Evolutionary conservation across 2,113 vertebrate species (phyloP).

Genomic region (Turdus rufiventris): DNA sequence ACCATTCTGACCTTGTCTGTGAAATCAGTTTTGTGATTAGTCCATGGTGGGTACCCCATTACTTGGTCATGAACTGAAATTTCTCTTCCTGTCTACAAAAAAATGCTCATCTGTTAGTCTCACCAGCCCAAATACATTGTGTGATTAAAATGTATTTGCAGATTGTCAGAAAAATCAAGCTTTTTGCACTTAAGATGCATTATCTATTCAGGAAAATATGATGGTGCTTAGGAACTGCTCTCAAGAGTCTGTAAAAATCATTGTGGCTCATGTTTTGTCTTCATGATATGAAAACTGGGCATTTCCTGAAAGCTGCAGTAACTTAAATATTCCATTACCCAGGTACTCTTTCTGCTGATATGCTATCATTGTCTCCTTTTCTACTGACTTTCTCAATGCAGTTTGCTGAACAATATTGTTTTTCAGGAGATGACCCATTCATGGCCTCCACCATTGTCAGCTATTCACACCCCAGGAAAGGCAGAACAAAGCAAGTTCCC

Average conservation of each 20-base stretch:
- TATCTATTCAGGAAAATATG: background rate
- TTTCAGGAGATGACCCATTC: conserved; percentile 91
- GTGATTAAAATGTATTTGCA: background rate
- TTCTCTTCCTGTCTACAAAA: background rate
- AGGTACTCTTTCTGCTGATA: background rate
- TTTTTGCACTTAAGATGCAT: background rate
- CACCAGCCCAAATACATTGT: background rate
- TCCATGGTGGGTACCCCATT: background rate
- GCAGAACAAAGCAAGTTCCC: conserved; percentile 81
- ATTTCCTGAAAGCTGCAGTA: background rate
- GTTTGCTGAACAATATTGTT: conserved; percentile 17
- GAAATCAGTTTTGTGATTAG: background rate
- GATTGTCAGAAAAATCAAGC: conserved; percentile 2
- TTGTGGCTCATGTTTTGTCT: background rate
- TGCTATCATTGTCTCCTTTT: background rate
- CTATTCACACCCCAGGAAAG: conserved; percentile 83
- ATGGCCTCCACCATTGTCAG: conserved; percentile 82
- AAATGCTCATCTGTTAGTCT: background rate
- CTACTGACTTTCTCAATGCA: background rate
- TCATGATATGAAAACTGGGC: background rate
- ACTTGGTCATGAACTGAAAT: background rate
- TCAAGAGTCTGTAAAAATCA: background rate
- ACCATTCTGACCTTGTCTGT: background rate
- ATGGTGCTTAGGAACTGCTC: background rate
- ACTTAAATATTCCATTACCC: background rate